These are phyloP conservation scores for Pocillopora damicornis DNA, from an alignment of 64 coral and sea anemone species.

Conservation along the genomic window DNA sequence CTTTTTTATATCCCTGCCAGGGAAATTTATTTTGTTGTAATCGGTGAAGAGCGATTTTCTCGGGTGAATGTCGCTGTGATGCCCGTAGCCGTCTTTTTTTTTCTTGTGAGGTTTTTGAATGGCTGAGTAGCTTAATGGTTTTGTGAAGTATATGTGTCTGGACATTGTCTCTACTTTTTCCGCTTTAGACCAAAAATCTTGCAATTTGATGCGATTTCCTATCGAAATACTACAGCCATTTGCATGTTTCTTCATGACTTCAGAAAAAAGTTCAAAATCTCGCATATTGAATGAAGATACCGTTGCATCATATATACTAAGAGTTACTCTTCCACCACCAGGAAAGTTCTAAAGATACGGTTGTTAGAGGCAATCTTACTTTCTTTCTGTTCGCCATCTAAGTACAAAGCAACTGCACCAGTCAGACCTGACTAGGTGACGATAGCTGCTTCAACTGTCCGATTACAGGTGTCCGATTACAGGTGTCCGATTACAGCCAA, in stretches of 20 bases:
- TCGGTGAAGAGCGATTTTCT: not conserved
- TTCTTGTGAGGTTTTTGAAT: not conserved
- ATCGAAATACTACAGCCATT: not conserved
- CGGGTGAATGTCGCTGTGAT: not conserved
- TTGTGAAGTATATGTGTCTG: not conserved
- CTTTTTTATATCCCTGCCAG: not conserved
- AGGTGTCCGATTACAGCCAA: too few relatives aligned
- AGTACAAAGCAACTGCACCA: too few relatives aligned
- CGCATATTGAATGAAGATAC: not conserved
- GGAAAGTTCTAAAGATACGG: not conserved
- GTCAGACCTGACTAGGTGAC: too few relatives aligned
- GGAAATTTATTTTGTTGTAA: not conserved
- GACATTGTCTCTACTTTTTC: not conserved
- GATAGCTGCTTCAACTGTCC: too few relatives aligned
- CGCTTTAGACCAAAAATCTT: not conserved
- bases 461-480: too few relatives aligned
- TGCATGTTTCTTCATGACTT: not conserved
- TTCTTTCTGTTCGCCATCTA: too few relatives aligned
- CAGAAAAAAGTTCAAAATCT: not conserved
- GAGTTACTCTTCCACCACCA: not conserved
- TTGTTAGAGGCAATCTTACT: too few relatives aligned
- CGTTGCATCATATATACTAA: not conserved
- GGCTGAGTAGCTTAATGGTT: not conserved
- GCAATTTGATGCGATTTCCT: not conserved
- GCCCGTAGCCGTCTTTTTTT: not conserved